Conservation (phyloP, 2,888 invertebrate genomes). For the Eurytoma californica region DNA sequence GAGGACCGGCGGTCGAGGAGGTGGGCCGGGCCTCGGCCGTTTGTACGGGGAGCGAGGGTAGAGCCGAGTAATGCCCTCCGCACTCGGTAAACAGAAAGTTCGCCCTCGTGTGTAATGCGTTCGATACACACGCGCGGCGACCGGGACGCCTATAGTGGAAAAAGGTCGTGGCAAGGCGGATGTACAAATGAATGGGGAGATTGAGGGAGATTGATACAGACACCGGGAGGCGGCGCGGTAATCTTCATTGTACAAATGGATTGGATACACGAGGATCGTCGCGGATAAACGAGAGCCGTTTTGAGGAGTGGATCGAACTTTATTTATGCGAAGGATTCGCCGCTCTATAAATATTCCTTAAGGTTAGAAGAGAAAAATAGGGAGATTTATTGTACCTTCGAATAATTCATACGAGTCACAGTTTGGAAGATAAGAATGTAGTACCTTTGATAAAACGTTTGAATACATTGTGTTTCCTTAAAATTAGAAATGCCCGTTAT, state of each 20-base stretch:
- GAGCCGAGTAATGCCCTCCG: constrained; percentile 54
- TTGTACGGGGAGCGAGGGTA: constrained; percentile 29
- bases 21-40: background rate
- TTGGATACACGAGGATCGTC: background rate
- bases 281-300: constrained; percentile 5
- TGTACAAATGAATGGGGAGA: constrained; percentile 2
- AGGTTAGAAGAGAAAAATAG: no score
- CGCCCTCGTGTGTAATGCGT: constrained; percentile 39
- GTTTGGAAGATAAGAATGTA: no score
- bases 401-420: no score
- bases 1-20: background rate
- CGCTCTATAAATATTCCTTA: background rate
- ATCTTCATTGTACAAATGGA: constrained; percentile 29
- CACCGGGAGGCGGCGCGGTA: background rate
- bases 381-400: no score
- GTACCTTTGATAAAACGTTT: no score
- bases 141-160: no score
- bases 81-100: constrained; percentile 57
- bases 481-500: no score
- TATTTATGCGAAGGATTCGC: background rate
- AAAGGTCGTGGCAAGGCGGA: background rate
- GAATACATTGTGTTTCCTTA: no score
- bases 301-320: background rate
- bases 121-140: background rate
- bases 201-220: constrained; percentile 1